Evolutionary conservation across 1,140 invertebrate genomes (phyloP), one percentile per base, ranked within the genome.

Genomic region (Lutraria rhynchaena): DNA sequence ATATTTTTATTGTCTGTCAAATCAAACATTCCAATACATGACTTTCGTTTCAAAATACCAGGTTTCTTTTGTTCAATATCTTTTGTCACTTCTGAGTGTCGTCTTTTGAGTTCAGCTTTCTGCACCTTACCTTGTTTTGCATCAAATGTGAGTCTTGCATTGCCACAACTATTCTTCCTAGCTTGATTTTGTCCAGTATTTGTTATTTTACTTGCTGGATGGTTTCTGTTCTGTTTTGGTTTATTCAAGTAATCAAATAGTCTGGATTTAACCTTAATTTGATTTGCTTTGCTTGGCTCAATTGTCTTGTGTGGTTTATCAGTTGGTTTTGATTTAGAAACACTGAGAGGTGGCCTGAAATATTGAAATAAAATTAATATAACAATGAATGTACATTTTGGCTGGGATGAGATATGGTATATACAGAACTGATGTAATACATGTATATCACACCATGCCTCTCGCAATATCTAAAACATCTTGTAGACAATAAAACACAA

Each of bases 41-140:
- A 80, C 44, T 80, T 80, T 44, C 76, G 57, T 49, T 80, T 80
- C n/a, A 80, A 29, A 46, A 80, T 80, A 53, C 76, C 65, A 24
- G 63, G 60, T 70, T 80, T 80, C 37, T 19, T 2, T 0, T 57
- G 44, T 60, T n/a, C 22, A 11, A n/a, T 22, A 24, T 11, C 15
- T 17, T 44, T 58, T 4, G 19, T 33, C n/a, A 67, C 37, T 15
- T 58, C 76, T 3, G 76, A 80, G 33, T 70, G 41, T 33, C 76
- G 22, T 60, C 76, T 69, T 55, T 67, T 78, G 0, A 49, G 0
- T 19, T 29, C 22, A 31, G 37, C 27, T 53, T 46, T 78, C 5
- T 49, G n/a, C 17, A 9, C n/a, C 41, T 63, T 44, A 51, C 24
- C 15, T 31, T 44, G 63, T 22, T 5, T 63, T 11, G 22, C 46